Base-by-base conservation (phyloP, 2,888 invertebrate genomes). In the Torymus tubicola region DNA sequence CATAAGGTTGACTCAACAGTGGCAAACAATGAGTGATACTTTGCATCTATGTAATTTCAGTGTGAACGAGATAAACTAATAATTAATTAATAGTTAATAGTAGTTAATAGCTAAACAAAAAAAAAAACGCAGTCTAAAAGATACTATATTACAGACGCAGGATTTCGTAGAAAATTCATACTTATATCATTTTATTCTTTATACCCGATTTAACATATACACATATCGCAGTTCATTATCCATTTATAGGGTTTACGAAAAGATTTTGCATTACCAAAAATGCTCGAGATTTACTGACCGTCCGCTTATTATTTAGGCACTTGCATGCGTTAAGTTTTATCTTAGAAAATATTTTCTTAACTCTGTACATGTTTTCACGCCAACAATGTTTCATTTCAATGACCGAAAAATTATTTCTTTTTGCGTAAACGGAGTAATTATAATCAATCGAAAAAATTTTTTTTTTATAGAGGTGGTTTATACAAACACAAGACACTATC, bases 111-210 rank as follows among this genome's bases (percentile, higher is more conserved):
- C 42, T 42, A 42, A 42, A 42, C 5, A 42, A 42, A 81, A 76
- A 71, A 61, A 60, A 72, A 70, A 76, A 78, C 78, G 75, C 63
- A 75, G 31, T 65, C 68, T 63, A 68, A 74, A 70, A 63, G 1
- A 78, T 78, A 76, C 52, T 78, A 78, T 81, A 76, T 76, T 79
- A 81, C 81, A 82, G 76, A 69, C 68, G 60, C 58, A 69, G 57
- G 60, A 79, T 76, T 81, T 58, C 3, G 2, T 53, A 4, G 71
- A 68, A 78, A 74, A 11, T 78, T 78, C 61, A 71, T 75, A 16
- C 58, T 52, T 58, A 52, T 64, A 73, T 71, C 8, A 63, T 60
- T 53, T 60, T 67, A 67, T 75, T 71, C 52, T 55, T 72, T 24
- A 67, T 58, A 55, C n/a, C n/a, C 61, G 50, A 57, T 71, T 4